Conservation (phyloP, 2,797 vertebrate species). For the Acestrorhynchus altus region DNA sequence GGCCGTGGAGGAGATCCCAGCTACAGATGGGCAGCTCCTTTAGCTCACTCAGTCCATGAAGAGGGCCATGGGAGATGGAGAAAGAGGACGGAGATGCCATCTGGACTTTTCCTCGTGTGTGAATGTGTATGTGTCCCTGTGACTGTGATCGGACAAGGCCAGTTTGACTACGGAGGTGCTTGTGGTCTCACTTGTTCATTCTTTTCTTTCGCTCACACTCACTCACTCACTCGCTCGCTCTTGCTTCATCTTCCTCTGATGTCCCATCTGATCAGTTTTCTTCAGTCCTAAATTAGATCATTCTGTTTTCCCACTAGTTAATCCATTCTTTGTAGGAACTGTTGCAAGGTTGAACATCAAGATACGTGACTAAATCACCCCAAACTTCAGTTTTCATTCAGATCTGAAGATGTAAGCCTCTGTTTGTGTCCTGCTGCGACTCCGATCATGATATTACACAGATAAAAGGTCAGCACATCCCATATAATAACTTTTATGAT, state of each 20-base stretch:
- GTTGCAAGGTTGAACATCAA: not conserved
- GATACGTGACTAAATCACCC: too few species aligned
- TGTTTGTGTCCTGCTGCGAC: too few species aligned
- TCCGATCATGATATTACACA: too few species aligned
- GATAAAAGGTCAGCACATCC: too few species aligned
- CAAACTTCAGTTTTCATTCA: too few species aligned
- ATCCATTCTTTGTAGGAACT: not conserved
- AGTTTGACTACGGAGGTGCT: slow-evolving; percentile 39
- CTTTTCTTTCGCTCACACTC: not conserved
- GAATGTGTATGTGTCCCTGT: slow-evolving; percentile 21
- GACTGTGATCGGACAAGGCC: slow-evolving; percentile 25
- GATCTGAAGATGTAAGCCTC: too few species aligned
- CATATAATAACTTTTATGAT: too few species aligned
- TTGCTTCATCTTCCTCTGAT: not conserved
- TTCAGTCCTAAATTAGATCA: not conserved
- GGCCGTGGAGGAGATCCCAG: slow-evolving; percentile 13
- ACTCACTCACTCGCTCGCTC: not conserved
- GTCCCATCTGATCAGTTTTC: not conserved
- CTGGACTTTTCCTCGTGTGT: slow-evolving; percentile 45
- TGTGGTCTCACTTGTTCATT: slow-evolving; percentile 20
- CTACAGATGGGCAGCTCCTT: slow-evolving; percentile 7
- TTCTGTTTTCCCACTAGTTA: too few species aligned
- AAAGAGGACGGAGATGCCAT: slow-evolving; percentile 21
- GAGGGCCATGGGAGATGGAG: slow-evolving; percentile 2
- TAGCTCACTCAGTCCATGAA: not conserved